phyloP scores from a whole-genome alignment of 2,113 vertebrate genomes.

The Tychaedon coryphoeus region DNA sequence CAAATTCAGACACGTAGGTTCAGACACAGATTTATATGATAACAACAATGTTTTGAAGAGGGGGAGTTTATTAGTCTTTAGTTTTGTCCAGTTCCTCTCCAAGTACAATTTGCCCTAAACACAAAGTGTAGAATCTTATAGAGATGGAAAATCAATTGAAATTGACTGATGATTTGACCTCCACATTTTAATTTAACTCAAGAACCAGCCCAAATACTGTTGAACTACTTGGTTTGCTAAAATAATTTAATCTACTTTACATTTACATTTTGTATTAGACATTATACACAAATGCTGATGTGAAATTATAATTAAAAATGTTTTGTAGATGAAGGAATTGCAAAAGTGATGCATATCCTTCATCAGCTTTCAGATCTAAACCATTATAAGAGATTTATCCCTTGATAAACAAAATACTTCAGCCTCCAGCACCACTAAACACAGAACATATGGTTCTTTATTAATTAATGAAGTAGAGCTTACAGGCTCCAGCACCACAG shows the following conservation, averaged over 20 bases:
- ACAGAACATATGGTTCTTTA: background rate
- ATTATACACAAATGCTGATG: background rate
- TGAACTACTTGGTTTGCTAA: background rate
- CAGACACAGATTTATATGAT: background rate
- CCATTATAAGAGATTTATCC: constrained; percentile 28
- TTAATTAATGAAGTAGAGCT: constrained; percentile 48
- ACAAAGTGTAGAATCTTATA: background rate
- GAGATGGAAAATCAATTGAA: background rate
- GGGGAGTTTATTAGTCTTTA: background rate
- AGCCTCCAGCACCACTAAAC: background rate
- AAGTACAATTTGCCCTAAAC: background rate
- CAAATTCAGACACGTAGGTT: background rate
- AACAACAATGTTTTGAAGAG: background rate
- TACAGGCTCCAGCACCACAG: background rate
- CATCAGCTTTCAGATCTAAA: constrained; percentile 9
- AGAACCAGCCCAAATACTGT: background rate
- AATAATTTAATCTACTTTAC: background rate
- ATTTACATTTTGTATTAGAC: background rate
- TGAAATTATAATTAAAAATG: background rate
- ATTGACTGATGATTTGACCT: background rate
- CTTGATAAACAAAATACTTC: constrained; percentile 25
- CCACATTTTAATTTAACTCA: background rate
- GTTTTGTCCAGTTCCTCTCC: background rate
- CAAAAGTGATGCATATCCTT: background rate
- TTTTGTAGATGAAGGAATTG: background rate